These are phyloP conservation scores for Polyergus mexicanus DNA, from an alignment of 1,140 invertebrate species.

Conservation along the genomic window DNA sequence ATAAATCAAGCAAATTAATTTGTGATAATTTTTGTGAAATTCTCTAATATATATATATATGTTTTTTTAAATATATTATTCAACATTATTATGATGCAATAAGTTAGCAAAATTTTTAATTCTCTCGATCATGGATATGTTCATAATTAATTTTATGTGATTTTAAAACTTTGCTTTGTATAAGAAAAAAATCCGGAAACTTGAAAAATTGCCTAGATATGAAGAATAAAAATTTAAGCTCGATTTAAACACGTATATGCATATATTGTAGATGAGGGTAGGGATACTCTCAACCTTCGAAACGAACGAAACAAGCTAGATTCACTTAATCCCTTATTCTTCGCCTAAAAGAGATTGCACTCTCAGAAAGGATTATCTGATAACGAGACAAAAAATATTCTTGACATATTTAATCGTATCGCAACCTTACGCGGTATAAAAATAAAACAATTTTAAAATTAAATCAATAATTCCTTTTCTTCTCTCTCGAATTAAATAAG, in stretches of 20 bases:
- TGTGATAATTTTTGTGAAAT: neutral
- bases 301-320: slow-evolving; percentile 63
- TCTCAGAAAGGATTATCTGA: too few species aligned
- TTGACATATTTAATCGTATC: too few species aligned
- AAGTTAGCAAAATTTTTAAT: neutral
- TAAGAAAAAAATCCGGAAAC: neutral
- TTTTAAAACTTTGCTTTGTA: neutral
- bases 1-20: neutral
- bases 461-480: too few species aligned
- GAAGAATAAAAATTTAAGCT: neutral
- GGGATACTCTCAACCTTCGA: neutral
- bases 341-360: slow-evolving; percentile 58
- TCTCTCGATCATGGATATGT: neutral
- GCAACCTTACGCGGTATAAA: too few species aligned
- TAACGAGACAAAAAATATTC: too few species aligned
- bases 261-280: neutral
- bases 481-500: too few species aligned
- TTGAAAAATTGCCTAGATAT: neutral
- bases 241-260: neutral
- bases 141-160: neutral
- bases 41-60: neutral
- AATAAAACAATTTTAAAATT: too few species aligned
- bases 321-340: slow-evolving; percentile 68
- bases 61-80: too few species aligned
- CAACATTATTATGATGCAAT: neutral